phyloP scores from a whole-genome alignment of 1,140 invertebrate genomes.

The Drosophila pruinosa region DNA sequence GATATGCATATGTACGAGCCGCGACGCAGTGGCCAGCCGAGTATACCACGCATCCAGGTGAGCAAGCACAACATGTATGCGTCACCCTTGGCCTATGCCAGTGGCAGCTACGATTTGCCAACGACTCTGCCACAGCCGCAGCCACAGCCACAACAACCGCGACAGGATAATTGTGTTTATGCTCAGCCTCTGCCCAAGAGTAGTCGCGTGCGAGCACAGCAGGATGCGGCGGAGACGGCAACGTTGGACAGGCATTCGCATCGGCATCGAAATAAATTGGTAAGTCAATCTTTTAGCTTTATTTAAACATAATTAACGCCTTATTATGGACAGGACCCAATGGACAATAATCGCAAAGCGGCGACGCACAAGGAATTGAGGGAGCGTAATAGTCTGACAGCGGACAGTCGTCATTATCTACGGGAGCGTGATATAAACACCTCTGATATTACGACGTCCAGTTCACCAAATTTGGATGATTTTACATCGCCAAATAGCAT shows the following conservation, averaged over 20 bases:
- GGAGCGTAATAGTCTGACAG: constrained; percentile 48
- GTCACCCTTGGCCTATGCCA: constrained; percentile 13
- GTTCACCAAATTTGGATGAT: constrained; percentile 79
- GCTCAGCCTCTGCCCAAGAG: constrained; percentile 68
- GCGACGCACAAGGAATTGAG: constrained; percentile 75
- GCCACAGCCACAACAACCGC: constrained; percentile 18
- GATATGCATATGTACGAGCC: constrained; percentile 54
- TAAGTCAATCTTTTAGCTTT: constrained; percentile 18
- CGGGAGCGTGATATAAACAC: constrained; percentile 58
- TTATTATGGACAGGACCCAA: constrained; percentile 36
- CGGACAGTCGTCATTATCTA: constrained; percentile 18
- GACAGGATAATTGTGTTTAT: constrained; percentile 69
- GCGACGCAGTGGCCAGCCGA: constrained; percentile 18
- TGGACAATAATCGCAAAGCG: constrained; percentile 74
- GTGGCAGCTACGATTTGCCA: constrained; percentile 37
- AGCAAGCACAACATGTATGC: constrained; percentile 23
- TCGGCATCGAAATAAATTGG: constrained; percentile 40
- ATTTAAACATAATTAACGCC: not conserved
- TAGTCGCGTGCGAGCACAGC: constrained; percentile 44
- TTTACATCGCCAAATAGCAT: constrained; percentile 44
- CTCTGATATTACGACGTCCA: constrained; percentile 53
- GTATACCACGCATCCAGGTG: not conserved
- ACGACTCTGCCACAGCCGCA: constrained; percentile 51
- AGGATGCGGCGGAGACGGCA: constrained; percentile 41
- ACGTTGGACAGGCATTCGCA: constrained; percentile 49